Percentiles rank a stretch among this genome's conserved stretches.
phyloP scores from a whole-genome alignment of 2,888 invertebrate species.

The Eledona agricola region DNA sequence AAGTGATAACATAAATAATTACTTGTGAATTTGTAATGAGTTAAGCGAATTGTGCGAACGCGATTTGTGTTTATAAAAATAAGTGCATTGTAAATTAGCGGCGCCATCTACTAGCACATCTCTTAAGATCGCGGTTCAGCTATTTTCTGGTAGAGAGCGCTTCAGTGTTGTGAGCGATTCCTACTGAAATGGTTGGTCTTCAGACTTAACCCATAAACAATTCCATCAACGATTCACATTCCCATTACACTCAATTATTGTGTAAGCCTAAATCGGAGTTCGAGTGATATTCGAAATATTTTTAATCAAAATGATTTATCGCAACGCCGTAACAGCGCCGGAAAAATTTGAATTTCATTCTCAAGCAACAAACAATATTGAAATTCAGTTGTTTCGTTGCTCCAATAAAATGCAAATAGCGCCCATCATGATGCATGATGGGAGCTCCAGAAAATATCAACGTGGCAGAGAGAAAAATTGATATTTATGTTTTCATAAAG shows the following conservation, averaged over 20 bases:
- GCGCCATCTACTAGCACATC: too few species aligned
- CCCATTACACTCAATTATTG: neutral
- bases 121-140: too few species aligned
- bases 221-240: too few species aligned
- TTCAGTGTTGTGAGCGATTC: too few species aligned
- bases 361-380: constrained; percentile 58
- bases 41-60: too few species aligned
- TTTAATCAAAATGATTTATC: constrained; percentile 17
- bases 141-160: too few species aligned
- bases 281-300: neutral
- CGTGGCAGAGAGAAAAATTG: constrained; percentile 53
- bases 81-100: too few species aligned
- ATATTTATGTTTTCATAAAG: constrained; percentile 52
- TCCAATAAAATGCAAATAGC: constrained; percentile 60
- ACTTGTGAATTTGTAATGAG: too few species aligned
- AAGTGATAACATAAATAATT: too few species aligned
- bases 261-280: neutral
- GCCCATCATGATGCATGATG: constrained; percentile 54
- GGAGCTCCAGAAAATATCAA: constrained; percentile 50
- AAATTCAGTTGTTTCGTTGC: constrained; percentile 54
- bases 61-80: too few species aligned
- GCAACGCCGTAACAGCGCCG: constrained; percentile 46
- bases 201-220: too few species aligned
- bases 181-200: too few species aligned
- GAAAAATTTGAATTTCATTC: constrained; percentile 56